A percentile compares a stretch with the other conserved stretches of the same genome.
Evolutionary conservation across 2,113 vertebrate species (phyloP).

Genomic region (Syrrhaptes paradoxus): DNA sequence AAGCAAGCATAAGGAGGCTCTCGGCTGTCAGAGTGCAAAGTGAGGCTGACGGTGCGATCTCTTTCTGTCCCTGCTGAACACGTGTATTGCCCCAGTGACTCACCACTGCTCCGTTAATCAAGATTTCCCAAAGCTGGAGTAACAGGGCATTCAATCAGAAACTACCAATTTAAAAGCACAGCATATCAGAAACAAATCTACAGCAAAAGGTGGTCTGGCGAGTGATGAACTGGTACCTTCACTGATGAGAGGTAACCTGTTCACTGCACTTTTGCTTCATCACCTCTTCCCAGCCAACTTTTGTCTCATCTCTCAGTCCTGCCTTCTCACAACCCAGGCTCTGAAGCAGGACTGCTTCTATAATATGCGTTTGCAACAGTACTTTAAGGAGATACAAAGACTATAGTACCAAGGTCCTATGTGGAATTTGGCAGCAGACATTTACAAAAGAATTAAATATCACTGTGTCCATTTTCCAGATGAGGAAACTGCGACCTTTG

Average conservation of each 20-base stretch:
- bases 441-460: neutral
- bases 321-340: neutral
- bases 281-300: neutral
- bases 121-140: neutral
- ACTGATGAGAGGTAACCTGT: neutral
- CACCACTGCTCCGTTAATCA: neutral
- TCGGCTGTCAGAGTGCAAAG: neutral
- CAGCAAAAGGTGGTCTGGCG: neutral
- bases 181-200: neutral
- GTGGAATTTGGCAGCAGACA: neutral
- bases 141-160: neutral
- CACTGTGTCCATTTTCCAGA: neutral
- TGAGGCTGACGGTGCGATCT: neutral
- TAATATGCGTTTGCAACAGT: neutral
- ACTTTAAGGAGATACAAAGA: neutral
- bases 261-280: neutral
- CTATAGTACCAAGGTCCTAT: neutral
- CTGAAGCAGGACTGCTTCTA: neutral
- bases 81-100: neutral
- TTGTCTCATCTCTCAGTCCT: neutral
- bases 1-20: neutral
- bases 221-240: neutral
- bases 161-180: neutral
- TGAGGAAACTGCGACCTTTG: neutral
- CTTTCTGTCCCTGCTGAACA: neutral